Evolutionary conservation across 2,113 vertebrate species (phyloP), one percentile per base, ranked within the genome.

Genomic region (Empidonax alnorum): DNA sequence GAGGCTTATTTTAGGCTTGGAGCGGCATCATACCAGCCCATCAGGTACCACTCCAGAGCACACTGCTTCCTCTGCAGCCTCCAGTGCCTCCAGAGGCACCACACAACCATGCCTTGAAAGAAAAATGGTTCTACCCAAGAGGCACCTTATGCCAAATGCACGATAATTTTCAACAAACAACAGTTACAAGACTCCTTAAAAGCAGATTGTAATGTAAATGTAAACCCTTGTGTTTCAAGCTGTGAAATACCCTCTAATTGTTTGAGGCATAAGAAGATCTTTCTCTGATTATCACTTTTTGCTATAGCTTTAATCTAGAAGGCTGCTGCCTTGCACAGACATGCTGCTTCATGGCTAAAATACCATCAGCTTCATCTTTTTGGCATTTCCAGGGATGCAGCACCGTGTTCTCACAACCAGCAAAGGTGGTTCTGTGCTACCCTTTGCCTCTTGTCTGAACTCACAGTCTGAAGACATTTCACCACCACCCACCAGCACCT

Each of bases 401-500:
- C 31, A 19, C 24, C 49, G 39, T 61, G 61, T 10, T 8, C 33
- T n/a, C 25, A 27, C 2, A 3, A 16, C 8, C 71, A 88, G 53
- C 49, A 53, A 53, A 58, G 37, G 4, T 9, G 44, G 12, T 10
- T 55, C 71, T 27, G 50, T 50, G 49, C 28, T 37, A 12, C 25
- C 37, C 28, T 94, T 42, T 46, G 37, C 62, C 37, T 83, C 69
- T 33, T 21, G 19, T 44, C 58, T 42, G 24, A 76, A 24, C 7
- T 19, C 41, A 19, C 3, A 23, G 18, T 9, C 11, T 55, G 62
- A 82, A 56, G 67, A 18, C 3, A 33, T 80, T 81, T 41, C 0
- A 3, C 3, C 1, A 12, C 1, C 1, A 7, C 39, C 1, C 15
- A 1, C 1, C 8, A 12, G 6, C 15, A 7, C 31, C n/a, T 59